phyloP scores from a whole-genome alignment of 2,888 invertebrate genomes.

The Pseudococcus viburni region DNA sequence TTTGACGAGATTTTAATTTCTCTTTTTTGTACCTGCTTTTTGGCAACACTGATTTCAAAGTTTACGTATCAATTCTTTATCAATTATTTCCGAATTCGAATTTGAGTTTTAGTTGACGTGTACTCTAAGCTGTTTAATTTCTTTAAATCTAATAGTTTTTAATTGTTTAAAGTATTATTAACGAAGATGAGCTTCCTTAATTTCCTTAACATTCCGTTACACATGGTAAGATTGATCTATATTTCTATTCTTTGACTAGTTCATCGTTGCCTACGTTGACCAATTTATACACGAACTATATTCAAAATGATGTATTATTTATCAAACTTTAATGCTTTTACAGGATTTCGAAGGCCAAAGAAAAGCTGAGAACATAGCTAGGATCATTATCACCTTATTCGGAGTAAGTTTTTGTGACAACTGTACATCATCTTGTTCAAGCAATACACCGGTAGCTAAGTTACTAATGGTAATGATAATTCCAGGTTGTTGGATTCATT shows the following conservation, averaged over 20 bases:
- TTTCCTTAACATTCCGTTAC: slow-evolving; percentile 53
- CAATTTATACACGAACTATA: background rate
- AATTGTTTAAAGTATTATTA: background rate
- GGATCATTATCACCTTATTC: slow-evolving; percentile 91
- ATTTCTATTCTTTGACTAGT: background rate
- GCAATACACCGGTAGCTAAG: background rate
- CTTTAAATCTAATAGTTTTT: background rate
- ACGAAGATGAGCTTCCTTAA: slow-evolving; percentile 44
- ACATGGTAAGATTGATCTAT: slow-evolving; percentile 46
- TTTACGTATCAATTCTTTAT: slow-evolving; percentile 9
- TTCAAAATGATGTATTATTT: background rate
- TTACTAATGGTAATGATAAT: slow-evolving; percentile 39
- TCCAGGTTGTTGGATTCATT: slow-evolving; percentile 84
- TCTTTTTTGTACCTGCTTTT: background rate
- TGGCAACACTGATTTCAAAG: slow-evolving; percentile 45
- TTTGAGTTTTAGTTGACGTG: background rate
- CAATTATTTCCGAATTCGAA: background rate
- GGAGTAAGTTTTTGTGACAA: slow-evolving; percentile 75
- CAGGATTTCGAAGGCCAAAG: slow-evolving; percentile 93
- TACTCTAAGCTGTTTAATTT: background rate
- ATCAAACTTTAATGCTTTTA: slow-evolving; percentile 69
- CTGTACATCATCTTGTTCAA: background rate
- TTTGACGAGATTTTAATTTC: background rate
- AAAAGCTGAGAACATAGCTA: slow-evolving; percentile 89
- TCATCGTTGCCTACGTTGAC: background rate